Conservation (phyloP, 2,797 vertebrate genomes). For the Sebastes vulpes region DNA sequence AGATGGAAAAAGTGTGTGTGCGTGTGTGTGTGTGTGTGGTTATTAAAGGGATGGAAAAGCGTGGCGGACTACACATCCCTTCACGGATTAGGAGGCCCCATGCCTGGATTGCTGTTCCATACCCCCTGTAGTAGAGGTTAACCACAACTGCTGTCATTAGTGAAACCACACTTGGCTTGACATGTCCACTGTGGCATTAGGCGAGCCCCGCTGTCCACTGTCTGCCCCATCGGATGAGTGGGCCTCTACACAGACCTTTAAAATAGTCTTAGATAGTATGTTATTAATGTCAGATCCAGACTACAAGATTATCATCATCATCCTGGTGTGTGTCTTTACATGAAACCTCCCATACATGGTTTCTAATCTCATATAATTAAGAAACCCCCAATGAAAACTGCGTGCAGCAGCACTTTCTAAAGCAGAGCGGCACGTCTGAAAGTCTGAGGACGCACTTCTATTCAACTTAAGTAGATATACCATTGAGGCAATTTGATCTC, state of each 20-base stretch:
- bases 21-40: not conserved
- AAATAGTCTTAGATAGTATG: constrained; percentile 70
- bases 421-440: not conserved
- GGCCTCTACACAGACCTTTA: constrained; percentile 37
- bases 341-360: constrained; percentile 50
- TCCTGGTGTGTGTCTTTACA: constrained; percentile 47
- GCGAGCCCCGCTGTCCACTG: constrained; percentile 28
- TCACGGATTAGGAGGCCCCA: constrained; percentile 17
- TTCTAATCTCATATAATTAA: constrained; percentile 74
- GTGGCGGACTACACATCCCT: constrained; percentile 40
- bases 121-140: constrained; percentile 63
- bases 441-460: not conserved
- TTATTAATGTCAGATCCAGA: constrained; percentile 78
- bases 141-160: constrained; percentile 70
- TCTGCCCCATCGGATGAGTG: constrained; percentile 46
- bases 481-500: not conserved
- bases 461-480: not conserved
- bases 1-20: not conserved
- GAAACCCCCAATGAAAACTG: constrained; percentile 37
- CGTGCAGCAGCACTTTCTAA: constrained; percentile 21
- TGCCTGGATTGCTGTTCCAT: constrained; percentile 39
- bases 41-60: constrained; percentile 57
- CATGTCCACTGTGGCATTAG: constrained; percentile 47
- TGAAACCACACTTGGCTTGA: constrained; percentile 64
- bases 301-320: constrained; percentile 70